Percentiles rank a stretch among this genome's conserved stretches.
Conservation (phyloP, 2,888 invertebrate genomes). For the Pyrochroa serraticornis region DNA sequence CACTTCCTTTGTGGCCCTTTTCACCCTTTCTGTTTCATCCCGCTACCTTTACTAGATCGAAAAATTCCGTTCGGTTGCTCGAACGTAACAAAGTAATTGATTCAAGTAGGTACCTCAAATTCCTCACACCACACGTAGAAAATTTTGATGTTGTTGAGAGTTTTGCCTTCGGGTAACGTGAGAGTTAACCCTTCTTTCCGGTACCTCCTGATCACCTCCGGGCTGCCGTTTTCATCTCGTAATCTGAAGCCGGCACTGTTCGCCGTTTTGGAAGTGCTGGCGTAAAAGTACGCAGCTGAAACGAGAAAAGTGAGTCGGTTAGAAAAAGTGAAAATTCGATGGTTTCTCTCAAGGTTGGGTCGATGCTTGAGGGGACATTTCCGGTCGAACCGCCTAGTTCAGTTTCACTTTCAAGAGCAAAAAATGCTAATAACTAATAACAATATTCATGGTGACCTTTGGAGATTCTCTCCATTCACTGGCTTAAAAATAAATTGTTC, state of each 20-base stretch:
- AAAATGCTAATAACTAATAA: neutral
- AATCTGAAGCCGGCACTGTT: constrained; percentile 74
- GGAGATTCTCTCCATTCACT: no score
- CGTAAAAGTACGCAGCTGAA: constrained; percentile 90
- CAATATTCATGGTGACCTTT: no score
- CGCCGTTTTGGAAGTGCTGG: constrained; percentile 74
- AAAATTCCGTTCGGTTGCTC: neutral
- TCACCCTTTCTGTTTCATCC: no score
- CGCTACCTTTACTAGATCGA: neutral
- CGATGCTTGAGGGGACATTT: neutral
- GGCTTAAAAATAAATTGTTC: no score
- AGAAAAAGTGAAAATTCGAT: neutral
- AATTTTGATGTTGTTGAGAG: constrained; percentile 82
- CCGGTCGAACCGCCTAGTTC: neutral
- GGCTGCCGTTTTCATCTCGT: constrained; percentile 82
- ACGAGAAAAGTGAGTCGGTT: constrained; percentile 34
- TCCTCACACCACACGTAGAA: constrained; percentile 93
- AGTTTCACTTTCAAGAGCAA: neutral
- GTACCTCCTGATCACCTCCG: constrained; percentile 79
- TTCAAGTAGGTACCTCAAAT: constrained; percentile 66
- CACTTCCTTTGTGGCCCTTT: no score
- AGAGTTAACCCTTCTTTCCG: constrained; percentile 82
- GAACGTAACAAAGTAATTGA: constrained; percentile 55
- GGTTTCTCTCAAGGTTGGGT: no score
- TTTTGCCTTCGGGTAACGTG: constrained; percentile 86